Percentiles rank a stretch among this genome's conserved stretches.
Conservation (phyloP, 2,113 vertebrate genomes). For the Ptilorrhoa leucosticta region DNA sequence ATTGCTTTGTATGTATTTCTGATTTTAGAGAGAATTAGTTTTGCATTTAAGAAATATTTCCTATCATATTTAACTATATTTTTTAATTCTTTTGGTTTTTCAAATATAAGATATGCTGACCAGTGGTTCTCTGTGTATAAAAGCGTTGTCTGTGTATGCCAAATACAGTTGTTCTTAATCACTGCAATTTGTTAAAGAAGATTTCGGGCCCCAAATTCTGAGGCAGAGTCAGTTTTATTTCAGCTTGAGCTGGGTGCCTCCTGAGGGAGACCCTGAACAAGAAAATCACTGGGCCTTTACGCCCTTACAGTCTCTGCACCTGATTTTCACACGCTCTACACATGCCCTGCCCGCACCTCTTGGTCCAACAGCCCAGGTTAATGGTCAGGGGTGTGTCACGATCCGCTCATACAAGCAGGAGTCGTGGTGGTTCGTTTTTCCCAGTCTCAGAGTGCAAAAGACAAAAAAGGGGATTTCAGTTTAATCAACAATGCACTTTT, state of each 20-base stretch:
- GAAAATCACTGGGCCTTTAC: rapidly evolving
- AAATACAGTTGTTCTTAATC: not conserved
- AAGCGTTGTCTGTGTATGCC: not conserved
- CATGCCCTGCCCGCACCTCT: rapidly evolving
- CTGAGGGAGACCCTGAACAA: too few relatives aligned
- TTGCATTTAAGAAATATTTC: not conserved
- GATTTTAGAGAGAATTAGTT: not conserved
- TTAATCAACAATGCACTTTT: too few relatives aligned
- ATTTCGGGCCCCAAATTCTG: rapidly evolving
- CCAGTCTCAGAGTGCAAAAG: too few relatives aligned
- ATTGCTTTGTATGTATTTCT: not conserved
- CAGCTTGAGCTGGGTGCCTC: not conserved
- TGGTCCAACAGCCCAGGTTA: rapidly evolving
- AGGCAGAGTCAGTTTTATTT: not conserved
- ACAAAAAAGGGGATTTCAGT: too few relatives aligned
- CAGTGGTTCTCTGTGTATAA: not conserved
- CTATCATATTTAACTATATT: rapidly evolving
- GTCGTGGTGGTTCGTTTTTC: too few relatives aligned
- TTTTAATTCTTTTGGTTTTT: not conserved
- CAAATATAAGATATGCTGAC: not conserved
- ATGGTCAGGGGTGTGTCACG: not conserved
- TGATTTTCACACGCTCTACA: rapidly evolving
- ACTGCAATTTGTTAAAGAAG: not conserved
- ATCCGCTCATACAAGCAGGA: too few relatives aligned
- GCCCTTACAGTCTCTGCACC: too few relatives aligned